phyloP scores from a whole-genome alignment of 2,888 invertebrate genomes.

The Drosophila atripex region DNA sequence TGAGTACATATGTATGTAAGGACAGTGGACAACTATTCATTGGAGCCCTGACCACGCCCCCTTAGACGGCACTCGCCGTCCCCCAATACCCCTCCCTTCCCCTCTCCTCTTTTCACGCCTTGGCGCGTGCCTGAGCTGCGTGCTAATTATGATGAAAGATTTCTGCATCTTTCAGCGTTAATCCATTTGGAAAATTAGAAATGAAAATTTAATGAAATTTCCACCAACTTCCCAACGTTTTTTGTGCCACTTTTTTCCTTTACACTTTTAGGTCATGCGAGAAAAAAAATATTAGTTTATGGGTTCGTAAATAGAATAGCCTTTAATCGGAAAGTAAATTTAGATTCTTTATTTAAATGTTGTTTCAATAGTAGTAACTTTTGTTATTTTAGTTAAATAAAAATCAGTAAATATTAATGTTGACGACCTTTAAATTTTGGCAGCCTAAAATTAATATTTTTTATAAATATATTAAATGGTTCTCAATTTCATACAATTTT shows the following conservation, averaged over 20 bases:
- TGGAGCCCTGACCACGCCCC: conserved; percentile 2
- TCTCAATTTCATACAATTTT: no score
- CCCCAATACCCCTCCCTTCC: not conserved
- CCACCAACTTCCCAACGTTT: conserved; percentile 58
- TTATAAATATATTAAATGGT: no score
- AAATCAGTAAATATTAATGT: no score
- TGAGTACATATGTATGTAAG: conserved; percentile 13
- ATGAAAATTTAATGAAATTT: conserved; percentile 81
- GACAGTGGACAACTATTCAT: conserved; percentile 68
- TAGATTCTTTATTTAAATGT: no score
- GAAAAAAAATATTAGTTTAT: not conserved
- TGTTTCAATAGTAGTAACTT: no score
- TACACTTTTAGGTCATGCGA: conserved; percentile 20
- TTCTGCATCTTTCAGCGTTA: conserved; percentile 81
- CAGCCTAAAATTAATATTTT: no score
- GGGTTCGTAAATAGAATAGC: not conserved
- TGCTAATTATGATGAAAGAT: conserved; percentile 82
- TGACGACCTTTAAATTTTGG: no score
- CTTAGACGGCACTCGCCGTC: not conserved
- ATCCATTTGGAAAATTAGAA: conserved; percentile 83
- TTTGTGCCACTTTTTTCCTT: conserved; percentile 41
- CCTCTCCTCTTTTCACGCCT: conserved; percentile 38
- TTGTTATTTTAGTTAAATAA: no score
- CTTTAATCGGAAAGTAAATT: no score
- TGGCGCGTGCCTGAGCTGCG: conserved; percentile 59